phyloP scores from a whole-genome alignment of 2,797 vertebrate species.

The Chaetophractus vellerosus region DNA sequence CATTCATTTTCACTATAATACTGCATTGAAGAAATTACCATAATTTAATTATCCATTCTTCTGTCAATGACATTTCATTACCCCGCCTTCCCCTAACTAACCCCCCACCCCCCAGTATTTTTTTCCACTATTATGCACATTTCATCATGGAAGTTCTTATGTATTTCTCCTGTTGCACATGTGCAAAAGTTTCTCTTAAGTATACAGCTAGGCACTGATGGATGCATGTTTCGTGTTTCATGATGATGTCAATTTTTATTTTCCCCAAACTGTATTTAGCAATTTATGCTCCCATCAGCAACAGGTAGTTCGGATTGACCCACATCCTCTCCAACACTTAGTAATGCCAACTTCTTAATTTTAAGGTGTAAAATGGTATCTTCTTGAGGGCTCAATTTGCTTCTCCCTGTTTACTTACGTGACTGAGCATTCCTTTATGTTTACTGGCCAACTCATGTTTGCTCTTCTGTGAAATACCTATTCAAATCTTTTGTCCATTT shows the following conservation, averaged over 20 bases:
- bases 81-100: too few relatives aligned
- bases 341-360: not conserved
- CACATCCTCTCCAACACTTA: not conserved
- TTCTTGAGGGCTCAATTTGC: conserved; percentile 1
- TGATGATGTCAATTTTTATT: conserved; percentile 41
- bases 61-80: not conserved
- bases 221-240: not conserved
- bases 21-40: not conserved
- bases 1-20: conserved; percentile 2
- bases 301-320: not conserved
- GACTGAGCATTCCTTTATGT: not conserved
- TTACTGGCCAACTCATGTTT: conserved; percentile 19
- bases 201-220: not conserved
- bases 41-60: not conserved
- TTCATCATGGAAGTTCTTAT: not conserved
- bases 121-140: not conserved
- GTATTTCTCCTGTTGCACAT: not conserved
- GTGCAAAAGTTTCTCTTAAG: conserved; percentile 18
- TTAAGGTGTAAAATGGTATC: not conserved
- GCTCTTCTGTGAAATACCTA: conserved; percentile 39
- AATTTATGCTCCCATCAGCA: not conserved
- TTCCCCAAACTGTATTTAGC: not conserved
- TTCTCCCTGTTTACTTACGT: conserved; percentile 41
- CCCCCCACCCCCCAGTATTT: not conserved
- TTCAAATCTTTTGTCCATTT: conserved; percentile 4